phyloP scores from a whole-genome alignment of 2,113 vertebrate species.

The Genyomyrus donnyi region DNA sequence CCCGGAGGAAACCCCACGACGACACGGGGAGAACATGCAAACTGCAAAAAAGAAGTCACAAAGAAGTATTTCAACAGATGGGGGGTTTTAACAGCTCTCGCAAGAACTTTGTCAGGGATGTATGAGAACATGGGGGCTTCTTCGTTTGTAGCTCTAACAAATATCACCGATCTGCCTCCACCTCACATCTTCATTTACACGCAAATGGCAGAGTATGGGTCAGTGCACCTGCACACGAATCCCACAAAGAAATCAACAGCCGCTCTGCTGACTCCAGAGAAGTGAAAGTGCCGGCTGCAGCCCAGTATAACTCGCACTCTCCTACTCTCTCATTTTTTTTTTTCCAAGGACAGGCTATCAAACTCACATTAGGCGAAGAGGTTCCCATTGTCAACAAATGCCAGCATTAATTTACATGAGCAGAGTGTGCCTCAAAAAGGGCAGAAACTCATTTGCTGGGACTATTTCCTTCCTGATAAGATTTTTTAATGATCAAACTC shows the following conservation, averaged over 20 bases:
- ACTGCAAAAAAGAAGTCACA: conserved; percentile 24
- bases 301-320: conserved; percentile 33
- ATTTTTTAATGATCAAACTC: background rate
- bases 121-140: conserved; percentile 10
- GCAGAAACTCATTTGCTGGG: conserved; percentile 25
- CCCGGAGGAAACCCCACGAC: too few species aligned
- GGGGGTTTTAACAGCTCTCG: conserved; percentile 34
- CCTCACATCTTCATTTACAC: background rate
- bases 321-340: conserved; percentile 30
- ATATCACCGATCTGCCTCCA: background rate
- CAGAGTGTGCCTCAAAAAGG: conserved; percentile 49
- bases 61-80: conserved; percentile 54
- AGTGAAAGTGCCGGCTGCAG: background rate
- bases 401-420: conserved; percentile 54
- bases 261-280: background rate
- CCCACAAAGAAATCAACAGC: background rate
- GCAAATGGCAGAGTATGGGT: background rate
- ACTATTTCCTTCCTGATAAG: conserved; percentile 14
- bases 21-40: too few species aligned
- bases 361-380: conserved; percentile 43
- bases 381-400: conserved; percentile 57
- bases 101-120: conserved; percentile 19
- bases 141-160: background rate
- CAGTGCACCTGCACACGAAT: background rate
- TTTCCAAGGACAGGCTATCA: conserved; percentile 49